Evolutionary conservation across 2,797 vertebrate species (phyloP).

Genomic region (Acanthis flammea): DNA sequence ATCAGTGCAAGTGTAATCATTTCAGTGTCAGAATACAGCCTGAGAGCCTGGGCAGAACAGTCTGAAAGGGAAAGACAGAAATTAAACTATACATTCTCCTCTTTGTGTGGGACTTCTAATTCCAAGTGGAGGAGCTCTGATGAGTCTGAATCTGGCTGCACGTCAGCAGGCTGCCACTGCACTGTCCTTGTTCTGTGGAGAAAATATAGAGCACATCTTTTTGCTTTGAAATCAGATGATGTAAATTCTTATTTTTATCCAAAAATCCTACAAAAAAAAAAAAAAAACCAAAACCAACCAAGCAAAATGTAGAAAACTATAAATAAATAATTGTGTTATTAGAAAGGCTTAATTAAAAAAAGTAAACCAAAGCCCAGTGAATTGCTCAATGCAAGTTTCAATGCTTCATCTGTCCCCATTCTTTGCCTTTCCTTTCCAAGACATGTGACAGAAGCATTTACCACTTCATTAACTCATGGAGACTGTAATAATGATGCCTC

Average conservation of each 20-base stretch:
- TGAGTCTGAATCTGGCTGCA: fast-evolving
- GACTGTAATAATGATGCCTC: background rate
- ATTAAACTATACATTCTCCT: background rate
- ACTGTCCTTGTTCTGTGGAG: background rate
- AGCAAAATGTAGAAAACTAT: background rate
- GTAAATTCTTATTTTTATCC: background rate
- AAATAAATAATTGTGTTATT: background rate
- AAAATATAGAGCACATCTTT: background rate
- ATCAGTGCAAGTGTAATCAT: background rate
- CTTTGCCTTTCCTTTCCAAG: background rate
- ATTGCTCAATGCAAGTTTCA: background rate
- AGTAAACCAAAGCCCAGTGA: background rate
- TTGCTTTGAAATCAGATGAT: background rate
- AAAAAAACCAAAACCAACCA: background rate
- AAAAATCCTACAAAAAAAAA: too few relatives aligned
- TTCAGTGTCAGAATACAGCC: background rate
- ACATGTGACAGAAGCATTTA: background rate
- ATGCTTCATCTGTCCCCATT: background rate
- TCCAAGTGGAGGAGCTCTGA: background rate
- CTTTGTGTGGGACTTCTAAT: background rate
- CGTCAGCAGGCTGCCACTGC: background rate
- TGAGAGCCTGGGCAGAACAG: background rate
- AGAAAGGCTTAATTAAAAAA: background rate
- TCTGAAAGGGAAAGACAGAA: background rate
- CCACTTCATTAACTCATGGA: constrained; percentile 25